Base-by-base conservation (phyloP, 1,140 invertebrate genomes). In the Gryllus bimaculatus region DNA sequence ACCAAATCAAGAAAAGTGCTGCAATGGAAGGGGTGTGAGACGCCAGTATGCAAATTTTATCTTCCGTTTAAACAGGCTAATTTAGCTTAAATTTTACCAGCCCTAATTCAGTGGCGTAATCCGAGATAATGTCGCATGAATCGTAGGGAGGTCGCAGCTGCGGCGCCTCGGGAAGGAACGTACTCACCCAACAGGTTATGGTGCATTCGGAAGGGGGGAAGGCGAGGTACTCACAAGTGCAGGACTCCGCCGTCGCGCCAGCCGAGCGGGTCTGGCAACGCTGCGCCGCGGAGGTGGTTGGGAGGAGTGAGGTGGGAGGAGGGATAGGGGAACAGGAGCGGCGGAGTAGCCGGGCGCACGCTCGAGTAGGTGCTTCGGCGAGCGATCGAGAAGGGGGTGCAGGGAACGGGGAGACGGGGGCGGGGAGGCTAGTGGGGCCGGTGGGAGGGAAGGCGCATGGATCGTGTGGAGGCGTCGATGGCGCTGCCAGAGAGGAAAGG, bases 21-120 rank as follows among this genome's bases (percentile, higher is more conserved):
- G 54, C 54, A 66, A 66, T 66, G 54, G 54, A 66, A 66, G 54
- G 54, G 10, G 26, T 39, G 26, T 39, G 26, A 39, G 26, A 39
- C 26, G 26, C 26, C 26, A 13, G 18, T 66, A 66, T 66, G 54
- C 54, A 66, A 66, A 66, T 66, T 66, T 66, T 66, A 66, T 66
- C 54, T 18, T 66, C 18, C 54, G 54, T 66, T 66, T 66, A 10
- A 66, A 66, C 54, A 13, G 10, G 54, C 54, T 66, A 66, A 66
- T 66, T 66, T 66, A 13, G 54, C 54, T 18, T 66, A 66, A 66
- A 66, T 66, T 66, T 66, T 18, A 10, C 10, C 54, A 66, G 10
- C 54, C 54, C 10, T 66, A 78, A 80, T 76, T 78, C 39, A 74
- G 15, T n/a, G 20, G 12, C 48, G 74, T 47, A 18, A 26, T 75